Conservation (phyloP, 2,888 invertebrate species). For the Calameuta pallipes region DNA sequence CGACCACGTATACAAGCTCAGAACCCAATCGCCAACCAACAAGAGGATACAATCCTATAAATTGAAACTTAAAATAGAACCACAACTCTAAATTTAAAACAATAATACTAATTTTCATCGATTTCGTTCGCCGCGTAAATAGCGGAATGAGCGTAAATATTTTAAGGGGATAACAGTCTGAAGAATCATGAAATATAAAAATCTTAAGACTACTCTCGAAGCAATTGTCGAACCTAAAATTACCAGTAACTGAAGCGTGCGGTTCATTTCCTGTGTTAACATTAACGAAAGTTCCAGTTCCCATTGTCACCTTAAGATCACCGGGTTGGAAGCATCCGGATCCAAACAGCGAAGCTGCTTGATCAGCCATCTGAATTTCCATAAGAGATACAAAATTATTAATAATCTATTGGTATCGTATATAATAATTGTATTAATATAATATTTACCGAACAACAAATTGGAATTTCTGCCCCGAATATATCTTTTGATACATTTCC, state of each 20-base stretch:
- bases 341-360: constrained; percentile 90
- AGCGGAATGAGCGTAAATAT: too few relatives aligned
- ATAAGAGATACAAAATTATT: not conserved
- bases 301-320: constrained; percentile 89
- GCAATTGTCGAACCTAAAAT: constrained; percentile 7
- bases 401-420: constrained; percentile 27
- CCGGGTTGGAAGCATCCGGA: constrained; percentile 83
- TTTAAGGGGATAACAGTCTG: too few relatives aligned
- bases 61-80: not conserved
- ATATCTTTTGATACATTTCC: constrained; percentile 75
- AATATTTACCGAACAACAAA: constrained; percentile 78
- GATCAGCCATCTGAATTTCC: constrained; percentile 79
- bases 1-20: constrained; percentile 79
- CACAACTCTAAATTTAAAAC: not conserved
- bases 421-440: constrained; percentile 10
- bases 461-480: constrained; percentile 83
- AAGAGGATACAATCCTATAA: constrained; percentile 84
- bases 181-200: not conserved
- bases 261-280: constrained; percentile 82
- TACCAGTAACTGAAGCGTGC: constrained; percentile 83
- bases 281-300: constrained; percentile 91
- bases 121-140: too few relatives aligned
- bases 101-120: not conserved
- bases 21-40: constrained; percentile 84
- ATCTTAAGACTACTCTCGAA: not conserved